These are phyloP conservation scores for Leucophenga montana DNA, from an alignment of 2,888 invertebrate genomes.

Conservation along the genomic window DNA sequence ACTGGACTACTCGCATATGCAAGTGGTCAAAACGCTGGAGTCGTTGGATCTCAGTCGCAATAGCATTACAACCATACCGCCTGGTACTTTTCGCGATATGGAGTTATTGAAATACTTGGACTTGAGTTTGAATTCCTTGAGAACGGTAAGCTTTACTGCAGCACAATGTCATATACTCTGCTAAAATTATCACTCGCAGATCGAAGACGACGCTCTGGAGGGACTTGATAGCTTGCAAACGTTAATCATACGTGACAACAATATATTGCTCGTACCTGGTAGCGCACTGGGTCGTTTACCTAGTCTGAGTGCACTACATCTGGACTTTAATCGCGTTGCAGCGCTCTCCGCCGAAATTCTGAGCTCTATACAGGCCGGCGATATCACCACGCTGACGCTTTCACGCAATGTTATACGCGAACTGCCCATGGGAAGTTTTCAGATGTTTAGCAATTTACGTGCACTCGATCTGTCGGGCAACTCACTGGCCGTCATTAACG, in stretches of 20 bases:
- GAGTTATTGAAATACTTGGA: slow-evolving; percentile 83
- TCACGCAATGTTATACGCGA: slow-evolving; percentile 90
- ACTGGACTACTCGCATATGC: slow-evolving; percentile 83
- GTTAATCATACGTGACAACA: slow-evolving; percentile 88
- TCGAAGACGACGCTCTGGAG: slow-evolving; percentile 91
- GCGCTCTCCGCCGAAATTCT: slow-evolving; percentile 87
- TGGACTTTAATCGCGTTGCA: slow-evolving; percentile 91
- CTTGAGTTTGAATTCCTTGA: slow-evolving; percentile 87
- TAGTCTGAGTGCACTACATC: slow-evolving; percentile 80
- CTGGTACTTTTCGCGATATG: slow-evolving; percentile 86
- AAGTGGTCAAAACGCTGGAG: slow-evolving; percentile 80
- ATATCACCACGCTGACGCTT: slow-evolving; percentile 82
- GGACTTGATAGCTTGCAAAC: slow-evolving; percentile 85
- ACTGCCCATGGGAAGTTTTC: slow-evolving; percentile 85
- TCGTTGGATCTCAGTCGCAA: slow-evolving; percentile 88
- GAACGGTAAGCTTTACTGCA: slow-evolving; percentile 80
- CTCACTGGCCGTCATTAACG: slow-evolving; percentile 80
- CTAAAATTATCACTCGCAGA: slow-evolving; percentile 73
- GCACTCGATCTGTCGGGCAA: slow-evolving; percentile 87
- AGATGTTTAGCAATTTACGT: slow-evolving; percentile 81
- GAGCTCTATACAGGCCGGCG: slow-evolving; percentile 80
- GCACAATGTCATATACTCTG: not conserved
- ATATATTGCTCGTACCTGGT: slow-evolving; percentile 88
- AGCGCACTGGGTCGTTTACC: slow-evolving; percentile 87
- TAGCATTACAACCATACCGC: slow-evolving; percentile 85